A percentile compares a stretch with the other conserved stretches of the same genome.
These are phyloP conservation scores for Deilephila elpenor DNA, from an alignment of 2,888 invertebrate genomes.

Conservation along the genomic window DNA sequence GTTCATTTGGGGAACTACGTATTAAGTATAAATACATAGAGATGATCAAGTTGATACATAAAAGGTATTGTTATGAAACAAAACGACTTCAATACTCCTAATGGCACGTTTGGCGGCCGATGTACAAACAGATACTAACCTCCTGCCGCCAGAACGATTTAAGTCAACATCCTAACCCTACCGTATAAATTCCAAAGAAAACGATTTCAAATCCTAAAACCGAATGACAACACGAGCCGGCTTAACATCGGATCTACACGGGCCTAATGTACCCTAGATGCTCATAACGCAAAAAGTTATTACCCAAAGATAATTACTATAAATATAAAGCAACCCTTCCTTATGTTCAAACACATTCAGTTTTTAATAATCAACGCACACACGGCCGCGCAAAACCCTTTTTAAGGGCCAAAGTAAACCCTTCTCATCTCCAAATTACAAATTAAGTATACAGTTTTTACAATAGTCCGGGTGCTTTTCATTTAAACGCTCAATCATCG, in stretches of 20 bases:
- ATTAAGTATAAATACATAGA: no score
- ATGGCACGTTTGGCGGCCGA: no score
- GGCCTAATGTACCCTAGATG: not conserved
- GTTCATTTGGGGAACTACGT: no score
- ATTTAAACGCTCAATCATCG: conserved; percentile 50
- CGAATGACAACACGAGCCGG: not conserved
- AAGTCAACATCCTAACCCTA: not conserved
- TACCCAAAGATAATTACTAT: conserved; percentile 18
- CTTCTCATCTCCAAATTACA: conserved; percentile 38
- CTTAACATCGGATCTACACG: conserved; percentile 11
- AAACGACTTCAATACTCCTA: no score
- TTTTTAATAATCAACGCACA: conserved; percentile 23
- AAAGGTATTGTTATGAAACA: no score
- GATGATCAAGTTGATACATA: no score
- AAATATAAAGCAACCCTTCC: conserved; percentile 11
- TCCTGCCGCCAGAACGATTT: no score
- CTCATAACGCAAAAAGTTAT: conserved; percentile 18
- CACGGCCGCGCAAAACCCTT: conserved; percentile 30
- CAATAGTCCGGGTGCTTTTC: conserved; percentile 49
- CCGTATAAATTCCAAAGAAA: conserved; percentile 1
- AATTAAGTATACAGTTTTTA: conserved; percentile 50
- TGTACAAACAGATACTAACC: no score
- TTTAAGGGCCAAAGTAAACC: conserved; percentile 33
- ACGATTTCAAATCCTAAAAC: conserved; percentile 12
- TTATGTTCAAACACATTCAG: conserved; percentile 25